Evolutionary conservation across 2,113 vertebrate genomes (phyloP).

Genomic region (Plestiodon gilberti): DNA sequence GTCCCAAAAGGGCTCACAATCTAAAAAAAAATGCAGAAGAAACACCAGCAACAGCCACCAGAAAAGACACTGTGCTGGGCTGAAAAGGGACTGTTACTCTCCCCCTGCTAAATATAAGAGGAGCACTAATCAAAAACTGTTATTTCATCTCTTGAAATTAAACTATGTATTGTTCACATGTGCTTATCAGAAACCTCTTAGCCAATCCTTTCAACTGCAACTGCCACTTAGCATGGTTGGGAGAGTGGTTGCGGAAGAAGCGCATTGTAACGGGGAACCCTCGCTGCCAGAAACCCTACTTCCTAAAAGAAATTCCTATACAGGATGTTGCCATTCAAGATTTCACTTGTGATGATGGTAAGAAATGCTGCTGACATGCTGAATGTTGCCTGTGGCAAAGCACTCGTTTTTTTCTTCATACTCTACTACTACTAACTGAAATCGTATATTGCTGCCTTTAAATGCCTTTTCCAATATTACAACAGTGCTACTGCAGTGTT

Average conservation of each 20-base stretch:
- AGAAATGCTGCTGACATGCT: constrained; percentile 18
- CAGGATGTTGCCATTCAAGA: constrained; percentile 98
- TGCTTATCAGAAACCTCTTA: constrained; percentile 87
- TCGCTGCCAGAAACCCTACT: constrained; percentile 95
- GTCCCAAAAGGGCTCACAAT: too few species aligned
- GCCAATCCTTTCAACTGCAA: constrained; percentile 99
- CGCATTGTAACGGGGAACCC: constrained; percentile 97
- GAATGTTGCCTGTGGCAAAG: background rate
- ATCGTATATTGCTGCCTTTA: too few species aligned
- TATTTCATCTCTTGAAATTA: background rate
- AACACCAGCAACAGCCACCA: too few species aligned
- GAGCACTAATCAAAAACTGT: background rate
- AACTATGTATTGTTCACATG: constrained; percentile 1
- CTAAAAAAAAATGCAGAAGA: too few species aligned
- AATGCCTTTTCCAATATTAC: background rate
- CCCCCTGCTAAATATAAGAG: too few species aligned
- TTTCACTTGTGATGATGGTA: constrained; percentile 97
- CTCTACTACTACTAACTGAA: background rate
- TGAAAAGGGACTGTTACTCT: too few species aligned
- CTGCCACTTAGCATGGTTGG: constrained; percentile 95
- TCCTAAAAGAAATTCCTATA: constrained; percentile 98
- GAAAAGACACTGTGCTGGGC: too few species aligned
- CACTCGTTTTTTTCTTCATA: too few species aligned
- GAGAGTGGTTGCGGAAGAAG: constrained; percentile 96
- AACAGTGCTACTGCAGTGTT: background rate